Evolutionary conservation across 2,888 invertebrate species (phyloP), one percentile per base, ranked within the genome.

Genomic region (Lepas anatifera): DNA sequence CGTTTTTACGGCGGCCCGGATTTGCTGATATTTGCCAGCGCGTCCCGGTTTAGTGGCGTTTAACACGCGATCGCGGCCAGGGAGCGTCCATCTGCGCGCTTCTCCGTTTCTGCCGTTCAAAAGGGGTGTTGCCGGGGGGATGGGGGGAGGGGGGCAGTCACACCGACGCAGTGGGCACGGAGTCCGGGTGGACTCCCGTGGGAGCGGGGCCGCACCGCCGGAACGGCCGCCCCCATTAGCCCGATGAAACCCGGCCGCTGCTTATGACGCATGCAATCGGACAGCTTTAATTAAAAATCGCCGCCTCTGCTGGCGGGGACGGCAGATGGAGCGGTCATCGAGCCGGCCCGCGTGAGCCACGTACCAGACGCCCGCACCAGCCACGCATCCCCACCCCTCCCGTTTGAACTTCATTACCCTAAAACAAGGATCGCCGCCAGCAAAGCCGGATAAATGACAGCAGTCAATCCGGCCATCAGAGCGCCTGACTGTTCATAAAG

Each of bases 1-100:
- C n/a, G 58, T 58, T 58, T 58, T 58, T 58, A 58, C 58, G 58
- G 58, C 58, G 58, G 58, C 16, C 58, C 22, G 58, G 58, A 58
- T 58, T 58, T 35, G 58, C 58, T 35, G 58, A 58, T 58, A 58
- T 35, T 58, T 35, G 58, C 58, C 32, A 35, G 58, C 22, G 58
- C 58, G 58, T 58, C 58, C 35, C 10, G 58, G 32, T 58, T 58
- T 32, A 58, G 58, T 58, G 58, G 13, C 58, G 58, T 58, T 58
- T 58, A 58, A 35, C 58, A 58, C 58, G 58, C 58, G 58, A 58
- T 58, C 58, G 22, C 35, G 58, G 58, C 32, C 16, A 10, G 22
- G 35, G 58, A 35, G 11, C 41, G 41, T 41, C 41, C 11, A 41
- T 41, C n/a, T n/a, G n/a, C n/a, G n/a, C n/a, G n/a, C n/a, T n/a